Conservation (phyloP, 2,888 invertebrate species). For the Glaucopsyche alexis region DNA sequence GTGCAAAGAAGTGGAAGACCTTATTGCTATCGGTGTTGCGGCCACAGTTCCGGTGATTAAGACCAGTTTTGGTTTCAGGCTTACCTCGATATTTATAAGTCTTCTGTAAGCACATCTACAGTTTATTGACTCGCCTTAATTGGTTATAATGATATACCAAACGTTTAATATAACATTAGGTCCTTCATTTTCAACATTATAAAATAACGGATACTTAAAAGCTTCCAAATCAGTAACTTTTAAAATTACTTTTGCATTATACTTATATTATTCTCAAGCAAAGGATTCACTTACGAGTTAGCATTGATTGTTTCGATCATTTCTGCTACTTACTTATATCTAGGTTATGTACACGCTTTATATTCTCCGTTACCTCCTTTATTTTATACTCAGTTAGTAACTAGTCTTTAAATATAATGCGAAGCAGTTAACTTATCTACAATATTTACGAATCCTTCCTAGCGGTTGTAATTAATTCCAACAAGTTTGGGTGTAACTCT, state of each 20-base stretch:
- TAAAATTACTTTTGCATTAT: too few species aligned
- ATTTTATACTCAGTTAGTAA: too few species aligned
- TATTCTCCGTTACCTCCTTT: too few species aligned
- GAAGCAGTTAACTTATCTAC: neutral
- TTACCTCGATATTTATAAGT: slow-evolving; percentile 20
- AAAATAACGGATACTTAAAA: neutral
- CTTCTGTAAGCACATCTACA: neutral
- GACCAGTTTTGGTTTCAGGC: slow-evolving; percentile 15
- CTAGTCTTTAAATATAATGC: neutral
- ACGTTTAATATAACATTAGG: neutral
- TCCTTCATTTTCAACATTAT: neutral
- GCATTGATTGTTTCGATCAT: too few species aligned
- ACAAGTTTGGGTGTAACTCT: slow-evolving; percentile 2
- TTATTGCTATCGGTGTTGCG: slow-evolving; percentile 11
- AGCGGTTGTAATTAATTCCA: neutral
- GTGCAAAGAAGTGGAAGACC: slow-evolving; percentile 18
- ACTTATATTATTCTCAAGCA: too few species aligned
- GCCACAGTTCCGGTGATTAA: slow-evolving; percentile 1
- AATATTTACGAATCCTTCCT: neutral
- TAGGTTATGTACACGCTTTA: too few species aligned
- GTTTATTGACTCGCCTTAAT: slow-evolving; percentile 4
- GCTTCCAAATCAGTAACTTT: too few species aligned
- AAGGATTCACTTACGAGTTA: too few species aligned
- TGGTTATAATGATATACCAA: neutral
- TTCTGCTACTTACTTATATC: too few species aligned